These are phyloP conservation scores for Cervus canadensis DNA, from an alignment of 2,113 vertebrate species.

Conservation along the genomic window DNA sequence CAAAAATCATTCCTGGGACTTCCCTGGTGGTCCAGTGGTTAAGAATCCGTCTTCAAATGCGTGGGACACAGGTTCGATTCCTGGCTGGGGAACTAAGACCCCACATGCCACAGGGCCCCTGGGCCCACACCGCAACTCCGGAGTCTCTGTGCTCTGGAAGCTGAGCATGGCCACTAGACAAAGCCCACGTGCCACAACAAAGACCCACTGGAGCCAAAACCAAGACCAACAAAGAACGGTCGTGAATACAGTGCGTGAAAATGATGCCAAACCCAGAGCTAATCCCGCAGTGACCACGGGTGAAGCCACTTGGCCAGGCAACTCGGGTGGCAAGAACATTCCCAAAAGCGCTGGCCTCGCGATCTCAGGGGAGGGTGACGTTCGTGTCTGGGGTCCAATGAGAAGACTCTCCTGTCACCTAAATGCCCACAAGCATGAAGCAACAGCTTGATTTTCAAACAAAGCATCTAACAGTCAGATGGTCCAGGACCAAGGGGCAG, in stretches of 20 bases:
- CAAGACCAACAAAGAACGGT: not conserved
- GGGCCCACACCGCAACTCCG: accelerated
- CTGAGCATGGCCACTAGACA: not conserved
- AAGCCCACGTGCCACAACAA: not conserved
- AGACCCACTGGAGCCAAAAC: not conserved
- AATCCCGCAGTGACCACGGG: not conserved
- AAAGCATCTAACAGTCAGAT: not conserved
- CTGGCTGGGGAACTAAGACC: not conserved
- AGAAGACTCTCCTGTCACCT: not conserved
- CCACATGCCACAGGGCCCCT: not conserved
- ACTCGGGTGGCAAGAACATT: accelerated
- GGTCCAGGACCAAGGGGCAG: not conserved
- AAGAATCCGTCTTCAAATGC: not conserved
- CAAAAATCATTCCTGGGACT: not conserved
- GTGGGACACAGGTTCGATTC: not conserved
- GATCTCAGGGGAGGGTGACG: not conserved
- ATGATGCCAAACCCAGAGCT: not conserved
- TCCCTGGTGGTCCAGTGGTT: not conserved
- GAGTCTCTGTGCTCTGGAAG: not conserved
- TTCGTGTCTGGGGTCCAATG: not conserved
- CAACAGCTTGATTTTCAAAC: not conserved
- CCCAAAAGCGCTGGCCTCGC: not conserved
- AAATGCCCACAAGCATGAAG: not conserved
- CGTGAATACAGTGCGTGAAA: accelerated
- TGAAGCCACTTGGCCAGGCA: not conserved